Evolutionary conservation across 2,888 invertebrate genomes (phyloP).

Genomic region (Synergus laeviventris): DNA sequence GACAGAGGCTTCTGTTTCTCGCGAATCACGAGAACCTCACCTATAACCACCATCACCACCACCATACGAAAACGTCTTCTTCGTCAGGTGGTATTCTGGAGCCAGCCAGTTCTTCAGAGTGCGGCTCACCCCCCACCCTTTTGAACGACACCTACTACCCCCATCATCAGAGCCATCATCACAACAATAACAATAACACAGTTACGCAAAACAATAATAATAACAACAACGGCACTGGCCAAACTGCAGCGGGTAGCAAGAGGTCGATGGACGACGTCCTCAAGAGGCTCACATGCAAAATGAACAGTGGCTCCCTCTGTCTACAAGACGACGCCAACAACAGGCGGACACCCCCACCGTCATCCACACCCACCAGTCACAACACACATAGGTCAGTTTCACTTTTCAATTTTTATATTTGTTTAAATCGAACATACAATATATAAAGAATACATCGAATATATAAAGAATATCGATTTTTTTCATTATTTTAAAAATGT

Average conservation of each 20-base stretch:
- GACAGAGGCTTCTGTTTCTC: conserved; percentile 64
- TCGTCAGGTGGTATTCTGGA: conserved; percentile 61
- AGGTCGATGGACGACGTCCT: conserved; percentile 95
- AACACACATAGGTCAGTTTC: conserved; percentile 72
- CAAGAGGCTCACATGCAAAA: conserved; percentile 90
- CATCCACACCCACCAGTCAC: conserved; percentile 72
- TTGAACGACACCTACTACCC: conserved; percentile 80
- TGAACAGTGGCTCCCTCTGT: conserved; percentile 86
- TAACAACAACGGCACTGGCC: conserved; percentile 79
- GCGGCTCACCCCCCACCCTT: conserved; percentile 84
- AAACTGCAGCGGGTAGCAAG: conserved; percentile 81
- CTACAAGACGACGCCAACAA: conserved; percentile 85
- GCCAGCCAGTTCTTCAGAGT: conserved; percentile 81
- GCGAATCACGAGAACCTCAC: conserved; percentile 49
- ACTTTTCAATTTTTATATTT: background rate
- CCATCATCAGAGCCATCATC: conserved; percentile 64
- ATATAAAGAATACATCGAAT: background rate
- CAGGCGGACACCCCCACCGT: conserved; percentile 80
- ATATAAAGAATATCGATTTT: too few species aligned
- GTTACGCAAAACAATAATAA: conserved; percentile 77
- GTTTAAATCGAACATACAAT: too few species aligned
- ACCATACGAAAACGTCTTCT: conserved; percentile 60
- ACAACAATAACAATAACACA: conserved; percentile 78
- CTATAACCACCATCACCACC: conserved; percentile 61
- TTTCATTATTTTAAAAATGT: too few species aligned